phyloP scores from a whole-genome alignment of 1,140 invertebrate species.

The Brachionus paranguensis region DNA sequence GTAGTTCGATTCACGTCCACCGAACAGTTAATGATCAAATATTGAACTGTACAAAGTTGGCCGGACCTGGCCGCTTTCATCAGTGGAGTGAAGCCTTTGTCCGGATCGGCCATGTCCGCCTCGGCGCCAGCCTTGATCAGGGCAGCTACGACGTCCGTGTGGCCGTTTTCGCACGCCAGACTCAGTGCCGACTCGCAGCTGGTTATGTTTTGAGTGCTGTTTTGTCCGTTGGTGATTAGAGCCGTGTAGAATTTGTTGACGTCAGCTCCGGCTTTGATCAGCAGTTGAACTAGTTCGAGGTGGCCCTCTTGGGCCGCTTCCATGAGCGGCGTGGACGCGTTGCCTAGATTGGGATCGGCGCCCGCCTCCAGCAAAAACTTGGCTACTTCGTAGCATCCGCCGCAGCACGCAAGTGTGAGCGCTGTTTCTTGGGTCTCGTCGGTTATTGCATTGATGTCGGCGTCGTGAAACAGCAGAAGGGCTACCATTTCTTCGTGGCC shows the following conservation, averaged over 20 bases:
- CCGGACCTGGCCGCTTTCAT: constrained; percentile 59
- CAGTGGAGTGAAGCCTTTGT: constrained; percentile 57
- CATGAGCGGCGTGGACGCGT: constrained; percentile 93
- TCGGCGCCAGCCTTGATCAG: constrained; percentile 54
- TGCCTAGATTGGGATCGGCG: constrained; percentile 76
- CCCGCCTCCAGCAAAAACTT: constrained; percentile 90
- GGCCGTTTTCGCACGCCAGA: constrained; percentile 58
- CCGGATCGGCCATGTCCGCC: constrained; percentile 55
- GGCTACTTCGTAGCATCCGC: constrained; percentile 92
- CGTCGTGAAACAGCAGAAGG: constrained; percentile 82
- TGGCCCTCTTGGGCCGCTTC: constrained; percentile 96
- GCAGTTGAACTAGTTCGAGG: constrained; percentile 71
- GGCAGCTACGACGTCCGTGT: constrained; percentile 54
- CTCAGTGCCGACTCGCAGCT: constrained; percentile 61
- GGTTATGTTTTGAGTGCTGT: constrained; percentile 85
- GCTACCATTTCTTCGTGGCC: constrained; percentile 98
- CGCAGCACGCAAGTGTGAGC: constrained; percentile 89
- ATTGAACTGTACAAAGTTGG: constrained; percentile 57
- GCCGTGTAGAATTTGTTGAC: constrained; percentile 44
- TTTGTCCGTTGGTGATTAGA: constrained; percentile 59
- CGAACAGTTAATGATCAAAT: constrained; percentile 48
- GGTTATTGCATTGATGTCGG: constrained; percentile 93
- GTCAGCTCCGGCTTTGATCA: constrained; percentile 49
- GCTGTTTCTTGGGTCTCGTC: constrained; percentile 96
- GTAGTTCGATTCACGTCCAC: constrained; percentile 52